Evolutionary conservation across 2,888 invertebrate species (phyloP).

Genomic region (Cheilosia vernalis): DNA sequence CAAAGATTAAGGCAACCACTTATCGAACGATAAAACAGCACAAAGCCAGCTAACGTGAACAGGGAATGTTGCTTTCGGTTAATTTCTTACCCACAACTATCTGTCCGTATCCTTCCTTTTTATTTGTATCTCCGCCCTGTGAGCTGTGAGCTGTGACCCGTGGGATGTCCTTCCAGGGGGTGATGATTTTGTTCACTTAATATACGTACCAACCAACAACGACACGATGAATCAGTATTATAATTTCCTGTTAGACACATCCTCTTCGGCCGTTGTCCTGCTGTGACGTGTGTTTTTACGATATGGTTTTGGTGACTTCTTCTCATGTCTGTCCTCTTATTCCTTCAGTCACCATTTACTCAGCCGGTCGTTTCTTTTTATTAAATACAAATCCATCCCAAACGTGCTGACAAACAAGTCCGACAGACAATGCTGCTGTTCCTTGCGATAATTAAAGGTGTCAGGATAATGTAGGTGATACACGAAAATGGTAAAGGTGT

Average conservation of each 20-base stretch:
- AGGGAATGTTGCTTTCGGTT: constrained; percentile 46
- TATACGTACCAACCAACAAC: background rate
- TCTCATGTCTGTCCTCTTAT: constrained; percentile 41
- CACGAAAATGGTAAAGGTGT: background rate
- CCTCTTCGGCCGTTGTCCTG: background rate
- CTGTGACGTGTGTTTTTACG: constrained; percentile 38
- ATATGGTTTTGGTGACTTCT: constrained; percentile 43
- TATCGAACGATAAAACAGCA: constrained; percentile 57
- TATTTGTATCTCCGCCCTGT: constrained; percentile 8
- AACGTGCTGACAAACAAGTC: constrained; percentile 47
- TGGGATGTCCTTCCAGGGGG: background rate
- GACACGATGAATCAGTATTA: constrained; percentile 57
- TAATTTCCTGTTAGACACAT: constrained; percentile 28
- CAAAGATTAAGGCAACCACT: constrained; percentile 52
- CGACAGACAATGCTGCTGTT: constrained; percentile 20
- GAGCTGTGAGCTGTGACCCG: constrained; percentile 3
- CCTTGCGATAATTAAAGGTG: constrained; percentile 63
- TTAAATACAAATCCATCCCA: background rate
- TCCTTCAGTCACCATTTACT: constrained; percentile 34
- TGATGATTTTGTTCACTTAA: background rate
- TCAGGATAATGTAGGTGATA: constrained; percentile 43
- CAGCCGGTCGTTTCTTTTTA: constrained; percentile 46
- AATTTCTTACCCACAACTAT: constrained; percentile 34
- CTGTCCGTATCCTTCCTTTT: constrained; percentile 3
- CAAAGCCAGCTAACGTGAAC: constrained; percentile 47